Evolutionary conservation across 64 coral and sea anemone species (phyloP).

Genomic region (Cladopsammia gracilis): DNA sequence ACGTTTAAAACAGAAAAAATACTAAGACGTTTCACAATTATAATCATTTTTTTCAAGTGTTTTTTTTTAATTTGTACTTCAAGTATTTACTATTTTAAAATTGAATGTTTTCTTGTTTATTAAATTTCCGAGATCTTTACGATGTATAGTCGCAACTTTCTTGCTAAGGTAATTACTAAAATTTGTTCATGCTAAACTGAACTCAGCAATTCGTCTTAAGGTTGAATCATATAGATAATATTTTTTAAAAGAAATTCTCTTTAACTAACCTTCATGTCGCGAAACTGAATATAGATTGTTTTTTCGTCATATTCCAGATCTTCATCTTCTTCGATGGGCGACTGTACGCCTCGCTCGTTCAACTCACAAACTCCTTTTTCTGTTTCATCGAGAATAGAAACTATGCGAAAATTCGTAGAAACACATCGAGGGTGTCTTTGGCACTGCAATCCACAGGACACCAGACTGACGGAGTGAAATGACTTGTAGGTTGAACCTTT

Average conservation of each 20-base stretch:
- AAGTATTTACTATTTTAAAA: no score
- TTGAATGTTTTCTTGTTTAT: no score
- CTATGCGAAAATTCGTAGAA: not conserved
- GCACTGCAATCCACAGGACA: not conserved
- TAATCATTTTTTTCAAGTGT: no score
- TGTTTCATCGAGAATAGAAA: not conserved
- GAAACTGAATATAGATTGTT: not conserved
- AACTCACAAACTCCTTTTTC: not conserved
- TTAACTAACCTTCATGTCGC: not conserved
- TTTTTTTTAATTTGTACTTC: no score
- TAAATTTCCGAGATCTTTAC: no score
- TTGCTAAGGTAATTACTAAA: no score
- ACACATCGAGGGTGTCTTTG: conserved; percentile 29
- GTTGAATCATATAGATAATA: no score
- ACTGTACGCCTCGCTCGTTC: not conserved
- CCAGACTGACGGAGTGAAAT: conserved; percentile 9
- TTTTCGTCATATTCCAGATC: conserved; percentile 1
- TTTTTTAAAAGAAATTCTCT: not conserved
- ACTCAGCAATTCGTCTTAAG: no score
- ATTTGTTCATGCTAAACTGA: no score
- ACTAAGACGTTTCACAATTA: no score
- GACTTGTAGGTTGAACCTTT: not conserved
- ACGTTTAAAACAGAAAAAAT: no score
- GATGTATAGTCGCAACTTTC: no score
- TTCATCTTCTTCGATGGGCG: not conserved